Conservation (phyloP, 2,888 invertebrate species). For the Steromphala cineraria region DNA sequence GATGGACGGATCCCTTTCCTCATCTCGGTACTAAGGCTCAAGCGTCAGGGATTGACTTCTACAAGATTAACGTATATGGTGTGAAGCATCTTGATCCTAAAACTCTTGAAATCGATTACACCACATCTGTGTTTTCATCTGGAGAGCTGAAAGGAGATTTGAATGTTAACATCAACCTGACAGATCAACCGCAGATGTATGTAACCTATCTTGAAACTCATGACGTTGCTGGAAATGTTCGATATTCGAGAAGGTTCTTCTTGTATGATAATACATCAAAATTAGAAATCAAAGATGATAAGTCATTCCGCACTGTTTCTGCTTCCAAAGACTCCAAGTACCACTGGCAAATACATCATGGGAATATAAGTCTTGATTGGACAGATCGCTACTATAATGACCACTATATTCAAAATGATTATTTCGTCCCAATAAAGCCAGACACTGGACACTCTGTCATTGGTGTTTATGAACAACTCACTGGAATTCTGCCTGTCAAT, state of each 20-base stretch:
- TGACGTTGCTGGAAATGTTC: constrained; percentile 22
- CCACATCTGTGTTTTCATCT: not conserved
- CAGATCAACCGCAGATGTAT: constrained; percentile 6
- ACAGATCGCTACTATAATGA: constrained; percentile 38
- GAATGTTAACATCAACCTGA: not conserved
- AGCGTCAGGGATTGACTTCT: constrained; percentile 38
- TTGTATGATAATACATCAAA: constrained; percentile 18
- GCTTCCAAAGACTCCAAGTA: constrained; percentile 28
- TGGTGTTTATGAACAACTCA: constrained; percentile 43
- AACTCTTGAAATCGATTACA: not conserved
- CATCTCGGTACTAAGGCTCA: constrained; percentile 9
- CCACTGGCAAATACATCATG: constrained; percentile 43
- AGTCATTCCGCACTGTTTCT: constrained; percentile 28
- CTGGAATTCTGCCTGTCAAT: constrained; percentile 37
- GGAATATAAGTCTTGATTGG: constrained; percentile 40
- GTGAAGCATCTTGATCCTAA: constrained; percentile 26
- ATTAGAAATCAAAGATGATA: constrained; percentile 10
- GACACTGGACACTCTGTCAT: constrained; percentile 34
- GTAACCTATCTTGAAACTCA: not conserved
- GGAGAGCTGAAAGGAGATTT: not conserved
- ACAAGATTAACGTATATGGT: not conserved
- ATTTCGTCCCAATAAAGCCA: constrained; percentile 30
- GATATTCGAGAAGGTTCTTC: constrained; percentile 7
- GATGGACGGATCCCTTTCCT: constrained; percentile 47
- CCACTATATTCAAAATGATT: constrained; percentile 23